Base-by-base conservation (phyloP, 2,113 vertebrate species). In the Ctenomys sociabilis region DNA sequence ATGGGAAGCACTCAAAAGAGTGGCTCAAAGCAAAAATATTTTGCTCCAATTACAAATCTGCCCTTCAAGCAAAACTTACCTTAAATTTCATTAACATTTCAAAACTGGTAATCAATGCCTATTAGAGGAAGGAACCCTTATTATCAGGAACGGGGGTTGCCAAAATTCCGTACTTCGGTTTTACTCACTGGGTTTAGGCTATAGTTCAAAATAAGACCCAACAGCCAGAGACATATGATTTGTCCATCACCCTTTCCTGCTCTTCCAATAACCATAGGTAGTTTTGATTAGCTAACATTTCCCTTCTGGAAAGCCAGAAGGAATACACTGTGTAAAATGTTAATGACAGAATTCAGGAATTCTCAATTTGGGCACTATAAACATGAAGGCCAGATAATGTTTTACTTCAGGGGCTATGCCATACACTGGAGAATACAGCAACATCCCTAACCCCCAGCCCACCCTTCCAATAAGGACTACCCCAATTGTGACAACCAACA, bases 21-120 rank as follows among this genome's bases (percentile, higher is more conserved):
- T 78, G 40, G 59, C 45, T 96, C 82, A 83, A 32, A 96, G 81
- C 43, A 96, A 93, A 96, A 84, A 86, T 84, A 93, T 88, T 91
- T 95, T 80, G 83, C 63, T 94, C 73, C 12, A 13, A 30, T 92
- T 95, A 32, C 49, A 92, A 91, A 96, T 54, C 21, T 59, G 35
- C 45, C 78, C 37, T 70, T 61, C 54, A 87, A 3, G 61, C 85
- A 93, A 96, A 91, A 94, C 21, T 68, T 95, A 57, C 49, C 92
- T 95, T 35, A 1, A 66, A 92, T 86, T 54, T 92, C 88, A 92
- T 82, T 95, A 97, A 59, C 80, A 85, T 54, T 64, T 75, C 75
- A 94, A 94, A 92, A 61, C 73, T 86, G 37, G 61, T 77, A 92
- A 78, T 89, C 26, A 86, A 87, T 68, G 87, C 19, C 68, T 54